Base-by-base conservation (phyloP, 2,113 vertebrate genomes). In the Pseudopodoces humilis region DNA sequence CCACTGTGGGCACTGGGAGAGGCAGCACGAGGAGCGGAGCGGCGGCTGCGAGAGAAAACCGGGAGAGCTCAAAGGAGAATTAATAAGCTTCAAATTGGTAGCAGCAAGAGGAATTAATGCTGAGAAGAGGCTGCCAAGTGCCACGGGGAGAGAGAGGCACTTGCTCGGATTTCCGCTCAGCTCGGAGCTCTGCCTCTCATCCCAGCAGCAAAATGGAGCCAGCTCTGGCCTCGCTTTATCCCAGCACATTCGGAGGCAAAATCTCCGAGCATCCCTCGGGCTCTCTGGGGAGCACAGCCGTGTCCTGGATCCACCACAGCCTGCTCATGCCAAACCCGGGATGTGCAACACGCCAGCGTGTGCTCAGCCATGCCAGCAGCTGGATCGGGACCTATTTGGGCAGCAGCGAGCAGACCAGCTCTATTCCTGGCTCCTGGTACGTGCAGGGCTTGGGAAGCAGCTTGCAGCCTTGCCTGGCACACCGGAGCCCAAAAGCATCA, bases 111-210 rank as follows among this genome's bases (percentile, higher is more conserved):
- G 88, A 72, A 86, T 71, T 70, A 81, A 20, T 1, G 17, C 76
- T 41, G 56, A 35, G 56, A 74, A 90, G 83, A 93, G 80, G 86
- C 72, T 88, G 90, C 94, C 76, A 58, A 90, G 83, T 89, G 83
- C 71, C 71, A 63, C 2, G 3, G 88, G 39, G 81, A 91, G 80
- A 49, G 67, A 31, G 31, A 69, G 44, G 92, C 64, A 5, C 27
- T 46, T 55, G 39, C 83, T 83, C 2, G 6, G 49, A 33, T 79
- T 88, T 83, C 86, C 4, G 11, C 68, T 78, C 56, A 1, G 80
- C 89, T 65, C 53, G 1, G 60, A 87, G 70, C 35, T 4, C 13
- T 15, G 0, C 33, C 56, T 90, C 56, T 72, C 31, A 4, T 30
- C 53, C 63, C 71, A 14, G 88, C 76, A 83, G 64, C 28, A 35